These are phyloP conservation scores for Nymphalis c-album DNA, from an alignment of 2,888 invertebrate genomes.

Conservation along the genomic window DNA sequence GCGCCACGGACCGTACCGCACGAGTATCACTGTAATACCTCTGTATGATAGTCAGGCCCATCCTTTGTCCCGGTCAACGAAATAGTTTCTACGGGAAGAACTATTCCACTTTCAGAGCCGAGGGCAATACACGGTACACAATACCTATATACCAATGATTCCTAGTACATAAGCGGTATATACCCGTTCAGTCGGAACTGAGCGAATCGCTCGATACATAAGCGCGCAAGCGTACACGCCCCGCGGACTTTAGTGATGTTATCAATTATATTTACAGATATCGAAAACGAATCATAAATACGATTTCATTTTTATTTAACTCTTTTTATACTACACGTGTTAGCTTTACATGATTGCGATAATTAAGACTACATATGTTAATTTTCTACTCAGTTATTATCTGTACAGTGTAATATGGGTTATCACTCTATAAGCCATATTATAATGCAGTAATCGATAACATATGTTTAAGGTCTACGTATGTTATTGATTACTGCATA, in stretches of 20 bases:
- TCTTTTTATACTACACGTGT: neutral
- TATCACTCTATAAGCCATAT: too few species aligned
- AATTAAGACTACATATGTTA: too few species aligned
- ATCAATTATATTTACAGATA: constrained; percentile 15
- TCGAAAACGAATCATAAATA: neutral
- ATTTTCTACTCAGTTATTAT: too few species aligned
- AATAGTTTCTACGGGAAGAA: constrained; percentile 1
- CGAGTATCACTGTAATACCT: neutral
- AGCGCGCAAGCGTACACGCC: constrained; percentile 68
- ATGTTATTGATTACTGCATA: too few species aligned
- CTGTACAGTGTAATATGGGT: too few species aligned
- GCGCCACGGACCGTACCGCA: neutral
- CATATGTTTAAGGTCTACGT: too few species aligned
- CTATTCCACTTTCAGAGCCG: constrained; percentile 3
- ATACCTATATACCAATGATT: constrained; percentile 1
- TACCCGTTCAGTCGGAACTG: constrained; percentile 19
- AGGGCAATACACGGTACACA: constrained; percentile 9
- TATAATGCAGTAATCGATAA: too few species aligned
- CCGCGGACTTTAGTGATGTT: constrained; percentile 32
- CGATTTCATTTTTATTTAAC: neutral
- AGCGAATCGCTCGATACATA: constrained; percentile 62
- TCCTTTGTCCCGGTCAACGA: neutral
- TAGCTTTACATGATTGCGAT: neutral
- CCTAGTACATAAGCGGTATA: constrained; percentile 3
- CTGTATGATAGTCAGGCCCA: neutral